phyloP scores from a whole-genome alignment of 30 jellyfish, hydroid and myxozoan genomes.

The Hydra vulgaris region DNA sequence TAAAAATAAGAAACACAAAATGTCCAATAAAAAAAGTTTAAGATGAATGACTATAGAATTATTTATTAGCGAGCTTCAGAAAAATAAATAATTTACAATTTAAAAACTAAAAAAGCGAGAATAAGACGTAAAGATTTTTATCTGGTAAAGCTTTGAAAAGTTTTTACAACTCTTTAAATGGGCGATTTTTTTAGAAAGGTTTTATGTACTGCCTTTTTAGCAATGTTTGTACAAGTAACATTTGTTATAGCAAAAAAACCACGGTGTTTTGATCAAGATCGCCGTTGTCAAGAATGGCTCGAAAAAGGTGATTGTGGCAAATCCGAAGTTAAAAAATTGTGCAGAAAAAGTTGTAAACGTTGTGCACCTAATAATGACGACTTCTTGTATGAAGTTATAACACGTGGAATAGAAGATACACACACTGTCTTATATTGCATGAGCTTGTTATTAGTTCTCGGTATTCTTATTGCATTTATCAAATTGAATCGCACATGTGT shows the following conservation, averaged over 20 bases:
- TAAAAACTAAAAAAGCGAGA: too few relatives aligned
- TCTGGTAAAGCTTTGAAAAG: too few relatives aligned
- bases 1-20: too few relatives aligned
- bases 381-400: background rate
- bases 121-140: too few relatives aligned
- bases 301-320: conserved; percentile 11
- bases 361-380: conserved; percentile 8
- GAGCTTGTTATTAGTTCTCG: background rate
- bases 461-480: conserved; percentile 4
- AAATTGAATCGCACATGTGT: conserved; percentile 12
- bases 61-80: too few relatives aligned
- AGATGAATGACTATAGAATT: too few relatives aligned
- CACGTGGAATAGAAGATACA: background rate
- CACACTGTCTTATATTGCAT: background rate
- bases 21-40: too few relatives aligned
- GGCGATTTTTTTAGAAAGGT: background rate
- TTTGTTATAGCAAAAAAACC: background rate
- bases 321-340: background rate
- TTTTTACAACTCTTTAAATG: too few relatives aligned
- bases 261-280: conserved; percentile 19
- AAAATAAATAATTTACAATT: too few relatives aligned
- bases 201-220: background rate
- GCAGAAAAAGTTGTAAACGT: conserved; percentile 10
- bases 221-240: too few relatives aligned
- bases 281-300: conserved; percentile 22